A percentile compares a stretch with the other conserved stretches of the same genome.
These are phyloP conservation scores for Sarcophaga caerulescens DNA, from an alignment of 2,888 invertebrate species.

Conservation along the genomic window DNA sequence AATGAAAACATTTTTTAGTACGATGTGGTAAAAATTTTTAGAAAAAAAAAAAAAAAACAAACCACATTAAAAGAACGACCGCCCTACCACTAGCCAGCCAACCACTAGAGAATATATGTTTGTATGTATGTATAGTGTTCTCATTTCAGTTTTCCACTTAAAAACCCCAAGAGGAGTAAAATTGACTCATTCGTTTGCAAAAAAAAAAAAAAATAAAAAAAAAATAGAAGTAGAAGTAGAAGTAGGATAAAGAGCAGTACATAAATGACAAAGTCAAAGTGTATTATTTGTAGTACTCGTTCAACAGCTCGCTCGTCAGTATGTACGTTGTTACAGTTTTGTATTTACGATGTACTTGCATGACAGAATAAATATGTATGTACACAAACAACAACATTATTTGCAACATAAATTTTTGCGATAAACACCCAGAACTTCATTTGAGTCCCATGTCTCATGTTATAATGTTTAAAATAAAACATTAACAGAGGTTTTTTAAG, in stretches of 20 bases:
- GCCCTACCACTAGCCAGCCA: not conserved
- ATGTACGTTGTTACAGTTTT: not conserved
- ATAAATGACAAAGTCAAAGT: slow-evolving; percentile 11
- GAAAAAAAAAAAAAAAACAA: not conserved
- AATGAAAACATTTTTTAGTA: not conserved
- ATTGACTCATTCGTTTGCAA: slow-evolving; percentile 24
- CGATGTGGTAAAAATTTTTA: not conserved
- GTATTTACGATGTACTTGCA: slow-evolving; percentile 26
- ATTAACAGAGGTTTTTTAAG: too few species aligned
- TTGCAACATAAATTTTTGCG: not conserved
- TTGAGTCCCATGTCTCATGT: too few species aligned
- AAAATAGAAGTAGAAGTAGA: too few species aligned
- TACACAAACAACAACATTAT: slow-evolving; percentile 7
- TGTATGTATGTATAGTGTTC: not conserved
- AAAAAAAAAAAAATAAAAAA: not conserved
- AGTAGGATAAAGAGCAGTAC: not conserved
- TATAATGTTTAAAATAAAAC: too few species aligned
- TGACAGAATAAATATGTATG: slow-evolving; percentile 32
- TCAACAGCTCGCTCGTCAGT: not conserved
- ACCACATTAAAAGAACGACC: not conserved
- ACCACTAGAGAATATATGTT: slow-evolving; percentile 12
- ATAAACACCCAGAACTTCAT: too few species aligned
- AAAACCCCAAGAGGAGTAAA: slow-evolving; percentile 25
- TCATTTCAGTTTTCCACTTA: slow-evolving; percentile 2
- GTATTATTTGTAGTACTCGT: not conserved